phyloP scores from a whole-genome alignment of 2,797 vertebrate genomes.

The Myotis myotis region DNA sequence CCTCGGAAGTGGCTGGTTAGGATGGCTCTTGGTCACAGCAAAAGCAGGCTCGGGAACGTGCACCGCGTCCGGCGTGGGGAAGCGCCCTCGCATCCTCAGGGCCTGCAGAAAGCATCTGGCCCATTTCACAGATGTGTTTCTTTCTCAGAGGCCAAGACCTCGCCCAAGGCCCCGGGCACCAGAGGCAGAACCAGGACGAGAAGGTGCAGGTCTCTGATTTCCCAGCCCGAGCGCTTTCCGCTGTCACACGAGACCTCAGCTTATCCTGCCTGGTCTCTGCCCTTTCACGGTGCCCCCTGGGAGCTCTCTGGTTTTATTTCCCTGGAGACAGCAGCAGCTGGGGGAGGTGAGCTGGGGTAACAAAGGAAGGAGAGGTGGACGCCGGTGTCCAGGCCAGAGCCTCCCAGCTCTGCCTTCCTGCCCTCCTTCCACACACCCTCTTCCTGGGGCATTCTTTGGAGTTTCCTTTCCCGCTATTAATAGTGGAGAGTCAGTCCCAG shows the following conservation, averaged over 20 bases:
- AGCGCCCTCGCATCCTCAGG: rapidly evolving
- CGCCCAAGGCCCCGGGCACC: neutral
- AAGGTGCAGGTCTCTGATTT: neutral
- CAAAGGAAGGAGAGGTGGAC: neutral
- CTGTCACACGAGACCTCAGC: no score
- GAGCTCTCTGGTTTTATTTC: neutral
- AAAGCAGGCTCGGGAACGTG: neutral
- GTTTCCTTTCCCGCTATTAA: slow-evolving; percentile 91
- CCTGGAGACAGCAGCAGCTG: neutral
- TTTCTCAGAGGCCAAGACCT: neutral
- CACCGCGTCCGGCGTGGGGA: rapidly evolving
- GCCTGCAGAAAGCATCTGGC: neutral
- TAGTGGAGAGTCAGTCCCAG: slow-evolving; percentile 83
- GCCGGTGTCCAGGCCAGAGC: slow-evolving; percentile 53
- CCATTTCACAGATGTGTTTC: neutral
- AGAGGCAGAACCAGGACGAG: neutral
- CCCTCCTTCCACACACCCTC: slow-evolving; percentile 79
- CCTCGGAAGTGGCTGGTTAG: neutral
- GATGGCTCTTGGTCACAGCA: neutral
- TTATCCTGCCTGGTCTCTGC: neutral
- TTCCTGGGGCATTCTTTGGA: slow-evolving; percentile 91
- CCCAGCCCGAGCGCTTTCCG: neutral
- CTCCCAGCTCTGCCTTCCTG: slow-evolving; percentile 73
- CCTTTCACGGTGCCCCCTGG: neutral
- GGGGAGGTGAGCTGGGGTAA: neutral